Evolutionary conservation across 2,888 invertebrate species (phyloP).

Genomic region (Dendrolimus pini): DNA sequence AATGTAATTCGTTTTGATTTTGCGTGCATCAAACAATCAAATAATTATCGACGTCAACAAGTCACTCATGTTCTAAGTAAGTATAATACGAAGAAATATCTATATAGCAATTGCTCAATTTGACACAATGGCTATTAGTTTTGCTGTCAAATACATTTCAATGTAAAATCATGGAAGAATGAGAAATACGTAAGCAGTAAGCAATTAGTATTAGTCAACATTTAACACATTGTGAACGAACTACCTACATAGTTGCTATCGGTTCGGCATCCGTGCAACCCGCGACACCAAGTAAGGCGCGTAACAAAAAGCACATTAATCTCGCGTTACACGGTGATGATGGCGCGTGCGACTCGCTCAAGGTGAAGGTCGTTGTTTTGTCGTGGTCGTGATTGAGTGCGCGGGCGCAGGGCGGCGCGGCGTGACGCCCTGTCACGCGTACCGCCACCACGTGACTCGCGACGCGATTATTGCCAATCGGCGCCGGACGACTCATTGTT

Average conservation of each 20-base stretch:
- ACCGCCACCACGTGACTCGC: constrained; percentile 25
- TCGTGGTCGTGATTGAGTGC: constrained; percentile 24
- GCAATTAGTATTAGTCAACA: no score
- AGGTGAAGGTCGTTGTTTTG: constrained; percentile 48
- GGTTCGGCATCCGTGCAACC: not conserved
- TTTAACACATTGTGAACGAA: constrained; percentile 2
- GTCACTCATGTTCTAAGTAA: no score
- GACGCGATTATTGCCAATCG: constrained; percentile 3
- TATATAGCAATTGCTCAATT: no score
- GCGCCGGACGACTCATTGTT: constrained; percentile 1
- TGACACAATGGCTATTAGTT: no score
- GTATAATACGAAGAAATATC: no score
- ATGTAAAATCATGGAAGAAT: no score
- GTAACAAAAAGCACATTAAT: constrained; percentile 55
- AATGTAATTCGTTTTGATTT: no score
- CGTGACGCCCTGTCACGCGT: constrained; percentile 23
- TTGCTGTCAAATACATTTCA: no score
- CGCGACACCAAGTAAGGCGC: constrained; percentile 33
- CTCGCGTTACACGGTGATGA: constrained; percentile 33
- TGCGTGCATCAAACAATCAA: no score
- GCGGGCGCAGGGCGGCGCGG: constrained; percentile 11
- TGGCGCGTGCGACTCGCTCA: constrained; percentile 41
- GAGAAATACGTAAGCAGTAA: no score
- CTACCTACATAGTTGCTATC: constrained; percentile 6
- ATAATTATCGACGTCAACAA: no score